A percentile compares a stretch with the other conserved stretches of the same genome.
phyloP scores from a whole-genome alignment of 1,140 invertebrate genomes.

The Ceratoteleas bidentatus region DNA sequence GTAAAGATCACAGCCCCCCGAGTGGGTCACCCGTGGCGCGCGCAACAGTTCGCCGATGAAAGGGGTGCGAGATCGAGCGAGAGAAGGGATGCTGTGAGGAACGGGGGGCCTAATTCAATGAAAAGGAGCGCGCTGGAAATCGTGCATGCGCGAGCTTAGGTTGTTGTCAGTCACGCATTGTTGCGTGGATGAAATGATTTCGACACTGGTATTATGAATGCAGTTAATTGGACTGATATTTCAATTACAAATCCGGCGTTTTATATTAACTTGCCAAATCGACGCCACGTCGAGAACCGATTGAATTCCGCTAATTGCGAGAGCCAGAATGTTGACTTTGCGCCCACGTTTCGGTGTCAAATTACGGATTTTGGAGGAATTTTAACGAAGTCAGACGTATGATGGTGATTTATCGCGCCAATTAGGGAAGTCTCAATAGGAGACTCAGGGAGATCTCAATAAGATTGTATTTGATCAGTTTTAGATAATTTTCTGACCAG shows the following conservation, averaged over 20 bases:
- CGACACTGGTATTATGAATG: conserved; percentile 63
- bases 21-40: conserved; percentile 58
- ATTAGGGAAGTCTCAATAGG: no score
- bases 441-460: no score
- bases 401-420: no score
- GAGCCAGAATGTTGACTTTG: no score
- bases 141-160: conserved; percentile 38
- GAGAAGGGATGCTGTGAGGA: conserved; percentile 33
- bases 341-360: no score
- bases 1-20: conserved; percentile 43
- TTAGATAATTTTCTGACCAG: no score
- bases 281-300: no score
- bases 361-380: background rate
- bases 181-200: conserved; percentile 59
- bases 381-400: background rate
- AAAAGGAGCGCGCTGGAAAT: conserved; percentile 42
- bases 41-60: conserved; percentile 25
- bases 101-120: conserved; percentile 54
- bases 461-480: no score
- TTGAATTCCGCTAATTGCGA: background rate
- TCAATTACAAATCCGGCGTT: conserved; percentile 42
- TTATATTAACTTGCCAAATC: conserved; percentile 43
- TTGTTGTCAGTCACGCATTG: conserved; percentile 65
- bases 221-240: conserved; percentile 63
- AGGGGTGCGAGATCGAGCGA: conserved; percentile 12